A percentile compares a stretch with the other conserved stretches of the same genome.
Evolutionary conservation across 2,888 invertebrate genomes (phyloP).

Genomic region (Eristalis intricaria): DNA sequence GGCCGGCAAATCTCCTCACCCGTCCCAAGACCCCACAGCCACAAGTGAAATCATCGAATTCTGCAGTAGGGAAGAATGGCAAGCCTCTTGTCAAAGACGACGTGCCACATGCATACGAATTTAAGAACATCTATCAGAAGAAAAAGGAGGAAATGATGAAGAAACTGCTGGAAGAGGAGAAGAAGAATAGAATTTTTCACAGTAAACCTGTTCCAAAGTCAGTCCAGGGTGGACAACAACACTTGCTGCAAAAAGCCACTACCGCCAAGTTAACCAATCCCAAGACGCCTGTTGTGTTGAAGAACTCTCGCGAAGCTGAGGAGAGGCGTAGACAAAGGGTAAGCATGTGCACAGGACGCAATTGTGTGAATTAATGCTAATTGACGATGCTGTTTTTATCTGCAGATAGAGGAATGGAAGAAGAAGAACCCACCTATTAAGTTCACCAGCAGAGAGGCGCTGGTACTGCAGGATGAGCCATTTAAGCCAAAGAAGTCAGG

Average conservation of each 20-base stretch:
- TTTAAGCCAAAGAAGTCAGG: constrained; percentile 74
- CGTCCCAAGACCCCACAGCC: constrained; percentile 11
- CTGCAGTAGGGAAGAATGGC: neutral
- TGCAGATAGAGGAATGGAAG: constrained; percentile 74
- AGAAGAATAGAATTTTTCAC: constrained; percentile 78
- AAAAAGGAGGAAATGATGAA: constrained; percentile 75
- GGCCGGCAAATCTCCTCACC: constrained; percentile 52
- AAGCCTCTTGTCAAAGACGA: constrained; percentile 13
- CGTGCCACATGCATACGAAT: constrained; percentile 76
- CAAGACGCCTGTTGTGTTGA: constrained; percentile 77
- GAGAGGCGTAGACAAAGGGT: constrained; percentile 74
- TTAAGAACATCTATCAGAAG: constrained; percentile 76
- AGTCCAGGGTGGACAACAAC: constrained; percentile 8
- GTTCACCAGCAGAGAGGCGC: constrained; percentile 70
- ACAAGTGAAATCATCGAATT: constrained; percentile 24
- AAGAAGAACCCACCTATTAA: constrained; percentile 70
- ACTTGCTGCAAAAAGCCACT: constrained; percentile 57
- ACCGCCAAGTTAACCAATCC: constrained; percentile 74
- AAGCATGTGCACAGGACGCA: constrained; percentile 5
- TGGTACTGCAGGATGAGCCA: constrained; percentile 75
- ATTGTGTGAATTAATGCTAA: neutral
- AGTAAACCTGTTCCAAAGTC: constrained; percentile 79
- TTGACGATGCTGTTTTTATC: neutral
- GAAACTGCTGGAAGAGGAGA: constrained; percentile 76
- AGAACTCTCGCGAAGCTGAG: constrained; percentile 74